These are phyloP conservation scores for Catamblyrhynchus diadema DNA, from an alignment of 2,797 vertebrate species.

Conservation along the genomic window DNA sequence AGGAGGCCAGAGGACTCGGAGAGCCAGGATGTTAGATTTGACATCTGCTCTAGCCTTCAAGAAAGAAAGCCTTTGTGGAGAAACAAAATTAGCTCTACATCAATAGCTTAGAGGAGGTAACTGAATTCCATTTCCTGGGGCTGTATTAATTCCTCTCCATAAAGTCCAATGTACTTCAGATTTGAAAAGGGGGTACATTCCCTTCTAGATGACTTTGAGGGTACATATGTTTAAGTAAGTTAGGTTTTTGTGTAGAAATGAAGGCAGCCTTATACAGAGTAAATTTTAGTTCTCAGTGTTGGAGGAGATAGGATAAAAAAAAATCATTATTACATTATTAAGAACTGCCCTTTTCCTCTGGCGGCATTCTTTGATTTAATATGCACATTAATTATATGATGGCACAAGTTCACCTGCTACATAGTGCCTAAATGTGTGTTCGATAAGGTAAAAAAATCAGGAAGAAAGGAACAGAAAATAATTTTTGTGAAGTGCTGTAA, in stretches of 20 bases:
- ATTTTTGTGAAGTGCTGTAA: background rate
- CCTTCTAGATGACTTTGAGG: background rate
- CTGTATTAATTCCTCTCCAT: background rate
- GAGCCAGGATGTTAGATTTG: background rate
- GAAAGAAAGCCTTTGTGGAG: background rate
- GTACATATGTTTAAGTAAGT: accelerated
- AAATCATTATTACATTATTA: background rate
- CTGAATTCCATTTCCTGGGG: background rate
- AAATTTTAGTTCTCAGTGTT: background rate
- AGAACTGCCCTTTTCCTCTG: background rate
- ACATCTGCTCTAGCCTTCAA: background rate
- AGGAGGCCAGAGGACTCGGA: background rate
- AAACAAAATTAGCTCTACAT: background rate
- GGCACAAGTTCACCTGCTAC: background rate
- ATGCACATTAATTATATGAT: background rate
- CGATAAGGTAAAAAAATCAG: conserved; percentile 2
- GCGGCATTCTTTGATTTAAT: background rate
- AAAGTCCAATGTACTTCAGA: background rate
- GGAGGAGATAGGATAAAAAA: background rate
- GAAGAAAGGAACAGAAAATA: background rate
- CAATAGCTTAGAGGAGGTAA: background rate
- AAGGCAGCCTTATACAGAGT: background rate
- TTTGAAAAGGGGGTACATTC: background rate
- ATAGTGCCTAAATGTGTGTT: background rate
- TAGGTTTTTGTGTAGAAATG: background rate